These are phyloP conservation scores for Pogonus chalceus DNA, from an alignment of 1,140 invertebrate genomes.

Conservation along the genomic window DNA sequence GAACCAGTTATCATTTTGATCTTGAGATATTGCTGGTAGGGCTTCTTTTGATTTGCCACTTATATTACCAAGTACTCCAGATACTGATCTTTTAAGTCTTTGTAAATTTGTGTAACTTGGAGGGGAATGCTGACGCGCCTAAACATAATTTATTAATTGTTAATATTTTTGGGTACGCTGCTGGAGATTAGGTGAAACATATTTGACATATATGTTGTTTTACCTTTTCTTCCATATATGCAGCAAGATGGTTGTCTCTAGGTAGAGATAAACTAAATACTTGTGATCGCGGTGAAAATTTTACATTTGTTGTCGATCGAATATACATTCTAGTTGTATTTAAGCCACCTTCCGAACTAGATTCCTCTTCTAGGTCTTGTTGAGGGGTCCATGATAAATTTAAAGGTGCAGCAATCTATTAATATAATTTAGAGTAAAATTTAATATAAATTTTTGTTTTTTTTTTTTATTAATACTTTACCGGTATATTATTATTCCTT, in stretches of 20 bases:
- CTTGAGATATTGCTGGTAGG: constrained; percentile 33
- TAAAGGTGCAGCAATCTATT: neutral
- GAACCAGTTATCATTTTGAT: constrained; percentile 55
- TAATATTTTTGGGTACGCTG: neutral
- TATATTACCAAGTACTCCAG: constrained; percentile 46
- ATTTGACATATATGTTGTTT: neutral
- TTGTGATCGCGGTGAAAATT: constrained; percentile 52
- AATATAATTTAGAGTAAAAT: too few species aligned
- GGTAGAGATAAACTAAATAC: constrained; percentile 64
- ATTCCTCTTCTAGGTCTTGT: constrained; percentile 60
- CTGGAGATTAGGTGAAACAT: neutral
- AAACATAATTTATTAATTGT: neutral
- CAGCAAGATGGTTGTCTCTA: constrained; percentile 45
- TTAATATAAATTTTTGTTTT: too few species aligned
- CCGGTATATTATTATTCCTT: neutral
- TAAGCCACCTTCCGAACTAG: constrained; percentile 54
- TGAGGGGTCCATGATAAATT: constrained; percentile 63
- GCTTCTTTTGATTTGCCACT: constrained; percentile 19
- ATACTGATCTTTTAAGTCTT: constrained; percentile 57
- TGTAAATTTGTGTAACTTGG: constrained; percentile 53
- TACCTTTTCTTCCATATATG: constrained; percentile 18
- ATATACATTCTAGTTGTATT: constrained; percentile 29
- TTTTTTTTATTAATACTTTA: too few species aligned
- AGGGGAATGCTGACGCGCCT: constrained; percentile 26
- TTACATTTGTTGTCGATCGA: constrained; percentile 29